Percentiles rank a stretch among this genome's conserved stretches.
These are phyloP conservation scores for Pinna nobilis DNA, from an alignment of 1,140 invertebrate species.

Conservation along the genomic window DNA sequence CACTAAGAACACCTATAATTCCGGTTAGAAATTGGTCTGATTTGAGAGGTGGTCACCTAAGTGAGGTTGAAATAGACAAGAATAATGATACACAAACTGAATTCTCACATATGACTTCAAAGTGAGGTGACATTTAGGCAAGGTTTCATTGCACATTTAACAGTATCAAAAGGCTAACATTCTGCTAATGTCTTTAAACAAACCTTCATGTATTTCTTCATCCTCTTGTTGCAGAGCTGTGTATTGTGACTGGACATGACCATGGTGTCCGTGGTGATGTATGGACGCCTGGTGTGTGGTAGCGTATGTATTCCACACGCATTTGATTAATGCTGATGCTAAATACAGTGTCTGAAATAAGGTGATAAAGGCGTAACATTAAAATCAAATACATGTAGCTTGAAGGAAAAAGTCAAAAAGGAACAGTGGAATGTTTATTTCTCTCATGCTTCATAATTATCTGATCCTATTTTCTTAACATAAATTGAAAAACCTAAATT, in stretches of 20 bases:
- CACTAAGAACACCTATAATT: too few relatives aligned
- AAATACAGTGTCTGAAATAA: conserved; percentile 85
- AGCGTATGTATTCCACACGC: conserved; percentile 86
- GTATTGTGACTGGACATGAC: conserved; percentile 49
- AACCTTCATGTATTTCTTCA: conserved; percentile 45
- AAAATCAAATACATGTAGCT: not conserved
- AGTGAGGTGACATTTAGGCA: too few relatives aligned
- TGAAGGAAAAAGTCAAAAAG: not conserved
- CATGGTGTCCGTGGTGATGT: conserved; percentile 53
- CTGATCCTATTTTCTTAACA: too few relatives aligned
- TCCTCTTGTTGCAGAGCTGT: conserved; percentile 53
- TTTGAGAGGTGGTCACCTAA: too few relatives aligned
- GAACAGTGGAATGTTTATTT: not conserved
- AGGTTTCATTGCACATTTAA: too few relatives aligned
- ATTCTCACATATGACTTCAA: too few relatives aligned
- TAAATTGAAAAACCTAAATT: too few relatives aligned
- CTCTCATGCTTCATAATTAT: not conserved
- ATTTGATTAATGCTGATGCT: conserved; percentile 90
- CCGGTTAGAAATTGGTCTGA: too few relatives aligned
- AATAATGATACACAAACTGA: too few relatives aligned
- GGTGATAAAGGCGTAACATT: not conserved
- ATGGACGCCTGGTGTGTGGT: conserved; percentile 71
- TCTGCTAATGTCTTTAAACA: not conserved
- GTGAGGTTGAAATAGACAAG: too few relatives aligned
- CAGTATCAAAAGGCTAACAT: not conserved